These are phyloP conservation scores for Trisateles emortualis DNA, from an alignment of 2,888 invertebrate species.

Conservation along the genomic window DNA sequence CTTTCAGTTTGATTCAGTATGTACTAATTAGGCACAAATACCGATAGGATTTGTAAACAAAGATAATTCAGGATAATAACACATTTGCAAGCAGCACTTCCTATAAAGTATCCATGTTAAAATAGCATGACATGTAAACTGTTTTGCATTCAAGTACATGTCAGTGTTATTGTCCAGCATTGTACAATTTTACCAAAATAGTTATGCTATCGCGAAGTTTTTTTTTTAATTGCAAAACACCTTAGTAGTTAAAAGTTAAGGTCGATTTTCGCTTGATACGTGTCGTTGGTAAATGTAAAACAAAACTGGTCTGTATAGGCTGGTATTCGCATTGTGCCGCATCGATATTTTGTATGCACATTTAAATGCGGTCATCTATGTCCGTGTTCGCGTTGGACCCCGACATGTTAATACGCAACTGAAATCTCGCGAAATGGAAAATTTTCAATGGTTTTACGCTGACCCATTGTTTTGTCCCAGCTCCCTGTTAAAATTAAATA, in stretches of 20 bases:
- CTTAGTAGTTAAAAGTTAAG: conserved; percentile 35
- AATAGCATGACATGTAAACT: conserved; percentile 77
- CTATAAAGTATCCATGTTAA: conserved; percentile 74
- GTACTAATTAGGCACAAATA: conserved; percentile 24
- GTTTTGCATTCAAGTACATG: conserved; percentile 82
- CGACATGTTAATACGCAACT: conserved; percentile 69
- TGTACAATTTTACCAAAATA: conserved; percentile 56
- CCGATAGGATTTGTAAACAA: conserved; percentile 32
- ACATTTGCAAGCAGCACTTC: conserved; percentile 68
- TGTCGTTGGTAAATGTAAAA: conserved; percentile 31
- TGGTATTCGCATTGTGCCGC: conserved; percentile 76
- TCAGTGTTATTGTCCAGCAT: conserved; percentile 80
- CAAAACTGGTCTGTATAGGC: conserved; percentile 60
- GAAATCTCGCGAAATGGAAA: conserved; percentile 65
- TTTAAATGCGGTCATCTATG: conserved; percentile 83
- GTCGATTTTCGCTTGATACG: conserved; percentile 41
- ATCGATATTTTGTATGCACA: conserved; percentile 84
- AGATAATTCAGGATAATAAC: conserved; percentile 42
- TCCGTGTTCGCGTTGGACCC: conserved; percentile 60
- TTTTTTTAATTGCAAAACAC: conserved; percentile 27
- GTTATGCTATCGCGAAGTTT: conserved; percentile 12
- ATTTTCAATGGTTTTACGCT: conserved; percentile 58
- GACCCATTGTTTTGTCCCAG: conserved; percentile 48
- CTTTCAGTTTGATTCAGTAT: background rate
- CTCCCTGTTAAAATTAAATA: conserved; percentile 39